Conservation (phyloP, 92 coral and sea anemone species). For the Zoanthus sansibaricus region DNA sequence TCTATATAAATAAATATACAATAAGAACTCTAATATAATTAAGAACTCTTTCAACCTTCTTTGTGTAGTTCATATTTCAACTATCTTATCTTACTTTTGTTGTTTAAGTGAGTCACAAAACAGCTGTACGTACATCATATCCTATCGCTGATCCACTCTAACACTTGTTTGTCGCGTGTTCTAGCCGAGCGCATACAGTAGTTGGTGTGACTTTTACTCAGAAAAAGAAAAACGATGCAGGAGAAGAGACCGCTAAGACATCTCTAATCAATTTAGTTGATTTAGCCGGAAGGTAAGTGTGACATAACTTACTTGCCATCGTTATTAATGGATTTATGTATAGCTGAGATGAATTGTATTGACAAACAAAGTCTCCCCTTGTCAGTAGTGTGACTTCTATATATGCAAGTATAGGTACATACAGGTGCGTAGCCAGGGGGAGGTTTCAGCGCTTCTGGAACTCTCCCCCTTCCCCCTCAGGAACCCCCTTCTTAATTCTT, state of each 20-base stretch:
- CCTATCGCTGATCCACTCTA: background rate
- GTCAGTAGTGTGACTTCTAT: too few relatives aligned
- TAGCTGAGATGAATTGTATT: too few relatives aligned
- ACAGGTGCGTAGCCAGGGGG: too few relatives aligned
- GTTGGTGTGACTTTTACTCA: constrained; percentile 94
- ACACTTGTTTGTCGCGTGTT: constrained; percentile 8
- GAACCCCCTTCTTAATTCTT: too few relatives aligned
- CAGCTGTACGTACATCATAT: background rate
- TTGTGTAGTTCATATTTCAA: too few relatives aligned
- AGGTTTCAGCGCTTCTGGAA: too few relatives aligned
- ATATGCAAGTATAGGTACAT: too few relatives aligned
- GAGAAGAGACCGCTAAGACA: constrained; percentile 94
- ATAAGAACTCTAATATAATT: too few relatives aligned
- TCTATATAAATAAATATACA: too few relatives aligned
- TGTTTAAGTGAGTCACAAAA: background rate
- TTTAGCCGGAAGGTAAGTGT: constrained; percentile 94
- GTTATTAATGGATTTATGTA: background rate
- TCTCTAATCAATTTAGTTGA: constrained; percentile 93
- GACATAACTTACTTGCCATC: background rate
- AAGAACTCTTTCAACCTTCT: too few relatives aligned
- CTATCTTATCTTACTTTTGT: background rate
- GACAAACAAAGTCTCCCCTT: too few relatives aligned
- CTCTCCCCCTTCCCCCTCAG: too few relatives aligned
- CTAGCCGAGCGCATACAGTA: constrained; percentile 93
- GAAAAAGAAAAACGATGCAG: constrained; percentile 89